A percentile compares a stretch with the other conserved stretches of the same genome.
phyloP scores from a whole-genome alignment of 1,140 invertebrate genomes.

The Nasonia vitripennis region DNA sequence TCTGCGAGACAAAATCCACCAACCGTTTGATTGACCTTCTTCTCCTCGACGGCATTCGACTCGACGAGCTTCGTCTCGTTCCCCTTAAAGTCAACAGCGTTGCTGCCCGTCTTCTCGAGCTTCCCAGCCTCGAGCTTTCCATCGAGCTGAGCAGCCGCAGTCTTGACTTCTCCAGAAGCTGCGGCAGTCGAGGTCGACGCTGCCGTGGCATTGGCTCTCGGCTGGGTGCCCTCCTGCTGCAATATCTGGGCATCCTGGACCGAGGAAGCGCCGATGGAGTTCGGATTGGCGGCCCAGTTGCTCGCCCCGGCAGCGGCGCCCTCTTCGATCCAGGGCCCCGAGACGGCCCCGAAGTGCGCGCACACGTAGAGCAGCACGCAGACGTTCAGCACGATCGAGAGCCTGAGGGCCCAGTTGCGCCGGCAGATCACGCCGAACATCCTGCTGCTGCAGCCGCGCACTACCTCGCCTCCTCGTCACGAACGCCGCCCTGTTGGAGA shows the following conservation, averaged over 20 bases:
- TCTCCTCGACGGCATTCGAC: background rate
- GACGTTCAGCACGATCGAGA: constrained; percentile 84
- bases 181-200: constrained; percentile 2
- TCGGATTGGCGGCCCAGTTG: constrained; percentile 55
- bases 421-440: constrained; percentile 74
- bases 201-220: constrained; percentile 46
- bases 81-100: background rate
- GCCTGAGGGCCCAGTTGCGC: constrained; percentile 83
- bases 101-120: background rate
- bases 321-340: constrained; percentile 73
- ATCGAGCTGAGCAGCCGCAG: background rate
- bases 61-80: constrained; percentile 22
- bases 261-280: background rate
- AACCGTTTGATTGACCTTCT: constrained; percentile 27
- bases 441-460: constrained; percentile 19
- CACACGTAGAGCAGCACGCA: constrained; percentile 83
- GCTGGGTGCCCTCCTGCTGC: constrained; percentile 42
- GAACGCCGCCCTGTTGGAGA: too few relatives aligned
- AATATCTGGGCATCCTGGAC: background rate
- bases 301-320: constrained; percentile 61
- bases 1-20: background rate
- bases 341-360: constrained; percentile 72
- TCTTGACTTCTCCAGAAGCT: background rate
- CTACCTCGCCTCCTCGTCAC: background rate
- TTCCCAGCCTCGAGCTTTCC: background rate